A percentile compares a stretch with the other conserved stretches of the same genome.
These are phyloP conservation scores for Venustaconcha ellipsiformis DNA, from an alignment of 1,140 invertebrate species.

Conservation along the genomic window DNA sequence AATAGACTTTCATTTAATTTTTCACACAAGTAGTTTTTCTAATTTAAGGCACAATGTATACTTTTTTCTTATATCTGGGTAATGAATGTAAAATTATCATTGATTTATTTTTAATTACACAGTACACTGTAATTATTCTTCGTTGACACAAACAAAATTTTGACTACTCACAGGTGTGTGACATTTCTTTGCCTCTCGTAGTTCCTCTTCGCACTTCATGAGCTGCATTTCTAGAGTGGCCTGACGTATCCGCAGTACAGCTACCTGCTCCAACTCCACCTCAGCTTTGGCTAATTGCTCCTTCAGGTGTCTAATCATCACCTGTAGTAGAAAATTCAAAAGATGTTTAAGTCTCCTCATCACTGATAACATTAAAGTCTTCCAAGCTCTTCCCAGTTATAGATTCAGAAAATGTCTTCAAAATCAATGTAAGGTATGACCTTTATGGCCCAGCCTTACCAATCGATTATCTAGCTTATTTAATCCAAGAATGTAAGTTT, in stretches of 20 bases:
- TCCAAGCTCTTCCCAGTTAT: too few species aligned
- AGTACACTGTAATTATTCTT: neutral
- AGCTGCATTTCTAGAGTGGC: slow-evolving; percentile 51
- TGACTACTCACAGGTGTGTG: slow-evolving; percentile 60
- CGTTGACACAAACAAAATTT: neutral
- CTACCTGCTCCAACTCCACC: slow-evolving; percentile 55
- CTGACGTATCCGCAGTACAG: slow-evolving; percentile 52
- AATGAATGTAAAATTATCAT: neutral
- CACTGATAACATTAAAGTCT: too few species aligned
- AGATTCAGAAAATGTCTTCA: too few species aligned
- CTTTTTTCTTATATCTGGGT: too few species aligned
- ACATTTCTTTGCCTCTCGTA: slow-evolving; percentile 57
- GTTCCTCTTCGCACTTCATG: slow-evolving; percentile 53
- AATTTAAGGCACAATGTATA: too few species aligned
- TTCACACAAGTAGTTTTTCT: too few species aligned
- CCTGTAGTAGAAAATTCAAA: slow-evolving; percentile 38
- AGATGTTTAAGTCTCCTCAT: neutral
- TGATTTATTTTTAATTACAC: neutral
- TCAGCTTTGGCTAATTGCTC: slow-evolving; percentile 51
- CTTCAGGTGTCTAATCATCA: slow-evolving; percentile 61
- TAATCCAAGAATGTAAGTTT: too few species aligned
- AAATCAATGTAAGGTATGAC: too few species aligned
- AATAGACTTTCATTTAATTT: too few species aligned
- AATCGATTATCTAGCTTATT: too few species aligned
- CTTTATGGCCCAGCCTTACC: too few species aligned